Percentiles rank a stretch among this genome's conserved stretches.
These are phyloP conservation scores for Trachelus stipa DNA, from an alignment of 2,888 invertebrate species.

Conservation along the genomic window DNA sequence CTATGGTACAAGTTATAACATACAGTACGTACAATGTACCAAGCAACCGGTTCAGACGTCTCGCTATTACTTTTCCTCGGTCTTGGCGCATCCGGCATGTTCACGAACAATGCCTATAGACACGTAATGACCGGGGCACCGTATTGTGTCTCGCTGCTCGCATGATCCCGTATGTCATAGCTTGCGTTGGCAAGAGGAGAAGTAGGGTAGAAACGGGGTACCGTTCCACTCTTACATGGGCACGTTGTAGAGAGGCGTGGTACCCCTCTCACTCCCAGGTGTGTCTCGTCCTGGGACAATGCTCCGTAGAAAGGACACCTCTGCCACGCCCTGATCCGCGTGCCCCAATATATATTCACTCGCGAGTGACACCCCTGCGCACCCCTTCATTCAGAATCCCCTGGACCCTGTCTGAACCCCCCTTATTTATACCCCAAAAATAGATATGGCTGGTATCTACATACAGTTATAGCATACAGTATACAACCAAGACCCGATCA, in stretches of 20 bases:
- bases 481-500: too few relatives aligned
- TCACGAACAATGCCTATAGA: conserved; percentile 54
- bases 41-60: conserved; percentile 44
- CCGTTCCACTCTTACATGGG: conserved; percentile 7
- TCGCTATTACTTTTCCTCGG: conserved; percentile 49
- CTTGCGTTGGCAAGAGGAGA: conserved; percentile 9
- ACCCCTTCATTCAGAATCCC: conserved; percentile 17
- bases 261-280: conserved; percentile 60
- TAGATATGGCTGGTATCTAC: too few relatives aligned
- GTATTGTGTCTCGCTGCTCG: conserved; percentile 45
- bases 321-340: conserved; percentile 61
- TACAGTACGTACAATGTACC: neutral
- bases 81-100: conserved; percentile 47
- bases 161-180: conserved; percentile 33
- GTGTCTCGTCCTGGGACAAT: conserved; percentile 56
- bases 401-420: too few relatives aligned
- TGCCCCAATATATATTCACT: conserved; percentile 59
- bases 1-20: neutral
- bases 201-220: conserved; percentile 4
- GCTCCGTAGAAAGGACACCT: conserved; percentile 59
- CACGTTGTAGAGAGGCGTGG: conserved; percentile 29
- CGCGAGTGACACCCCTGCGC: conserved; percentile 31
- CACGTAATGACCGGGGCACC: conserved; percentile 49
- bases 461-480: too few relatives aligned
- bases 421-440: too few relatives aligned